A percentile compares a stretch with the other conserved stretches of the same genome.
These are phyloP conservation scores for Aporophyla lueneburgensis DNA, from an alignment of 2,888 invertebrate species.

Conservation along the genomic window DNA sequence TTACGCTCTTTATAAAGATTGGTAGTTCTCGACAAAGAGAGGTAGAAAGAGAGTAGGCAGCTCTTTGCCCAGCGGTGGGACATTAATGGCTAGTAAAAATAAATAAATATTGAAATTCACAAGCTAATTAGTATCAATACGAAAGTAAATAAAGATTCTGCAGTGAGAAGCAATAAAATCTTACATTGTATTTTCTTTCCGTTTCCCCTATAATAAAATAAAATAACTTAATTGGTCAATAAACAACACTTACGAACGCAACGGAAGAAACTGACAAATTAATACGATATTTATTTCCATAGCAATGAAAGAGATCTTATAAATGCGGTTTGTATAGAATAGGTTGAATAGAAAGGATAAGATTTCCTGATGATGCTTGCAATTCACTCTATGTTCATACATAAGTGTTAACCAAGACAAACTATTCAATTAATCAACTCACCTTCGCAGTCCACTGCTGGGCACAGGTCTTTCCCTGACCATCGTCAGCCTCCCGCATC, in stretches of 20 bases:
- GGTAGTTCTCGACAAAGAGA: no score
- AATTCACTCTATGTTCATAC: neutral
- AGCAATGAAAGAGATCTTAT: constrained; percentile 22
- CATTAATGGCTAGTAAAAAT: no score
- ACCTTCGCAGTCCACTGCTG: no score
- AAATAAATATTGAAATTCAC: neutral
- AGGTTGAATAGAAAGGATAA: constrained; percentile 20
- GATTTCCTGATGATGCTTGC: neutral
- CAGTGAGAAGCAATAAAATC: neutral
- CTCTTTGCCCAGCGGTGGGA: no score
- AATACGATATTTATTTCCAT: constrained; percentile 19
- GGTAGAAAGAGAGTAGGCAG: no score
- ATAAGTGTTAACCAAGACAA: neutral
- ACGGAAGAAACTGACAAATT: constrained; percentile 36
- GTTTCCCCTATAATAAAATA: constrained; percentile 22
- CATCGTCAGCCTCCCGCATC: no score
- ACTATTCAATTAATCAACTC: no score
- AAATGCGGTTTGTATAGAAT: neutral
- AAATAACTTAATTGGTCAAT: constrained; percentile 33
- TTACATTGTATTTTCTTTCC: constrained; percentile 19
- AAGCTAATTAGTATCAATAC: neutral
- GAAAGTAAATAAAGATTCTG: neutral
- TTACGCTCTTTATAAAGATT: no score
- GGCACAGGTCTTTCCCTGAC: no score
- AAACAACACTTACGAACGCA: constrained; percentile 13